Percentiles rank a stretch among this genome's conserved stretches.
These are phyloP conservation scores for Caenorhabditis japonica DNA, from an alignment of 2,888 invertebrate species.

Conservation along the genomic window DNA sequence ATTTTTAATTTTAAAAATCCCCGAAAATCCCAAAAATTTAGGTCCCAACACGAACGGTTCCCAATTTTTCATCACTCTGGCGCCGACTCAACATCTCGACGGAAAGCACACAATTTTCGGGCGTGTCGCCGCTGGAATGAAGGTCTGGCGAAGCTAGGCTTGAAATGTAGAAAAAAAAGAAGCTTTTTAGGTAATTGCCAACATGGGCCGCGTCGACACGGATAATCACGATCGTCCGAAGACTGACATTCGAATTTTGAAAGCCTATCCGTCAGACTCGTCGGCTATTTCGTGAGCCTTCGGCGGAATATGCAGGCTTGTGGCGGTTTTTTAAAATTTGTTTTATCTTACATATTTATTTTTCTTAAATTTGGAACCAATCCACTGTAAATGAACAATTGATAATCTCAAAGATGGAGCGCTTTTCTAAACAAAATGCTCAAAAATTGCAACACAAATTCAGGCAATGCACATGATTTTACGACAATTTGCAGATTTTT, in stretches of 20 bases:
- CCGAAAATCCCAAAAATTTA: constrained; percentile 10
- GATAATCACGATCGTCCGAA: constrained; percentile 92
- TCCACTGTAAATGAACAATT: too few species aligned
- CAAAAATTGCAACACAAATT: too few species aligned
- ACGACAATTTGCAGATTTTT: too few species aligned
- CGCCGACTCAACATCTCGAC: constrained; percentile 97
- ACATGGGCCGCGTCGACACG: constrained; percentile 93
- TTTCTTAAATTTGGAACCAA: constrained; percentile 10
- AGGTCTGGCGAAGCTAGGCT: constrained; percentile 46
- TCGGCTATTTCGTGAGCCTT: constrained; percentile 50
- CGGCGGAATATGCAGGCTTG: too few species aligned
- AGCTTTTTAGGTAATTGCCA: constrained; percentile 84
- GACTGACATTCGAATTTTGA: constrained; percentile 83
- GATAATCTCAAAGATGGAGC: too few species aligned
- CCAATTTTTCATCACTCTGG: constrained; percentile 97
- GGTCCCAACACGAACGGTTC: constrained; percentile 97
- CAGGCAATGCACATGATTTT: too few species aligned
- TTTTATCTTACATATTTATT: constrained; percentile 14
- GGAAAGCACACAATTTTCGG: constrained; percentile 97
- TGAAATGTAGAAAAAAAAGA: too few species aligned
- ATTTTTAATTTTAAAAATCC: neutral
- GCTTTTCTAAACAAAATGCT: too few species aligned
- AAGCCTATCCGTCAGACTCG: constrained; percentile 69
- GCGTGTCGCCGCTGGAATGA: constrained; percentile 74
- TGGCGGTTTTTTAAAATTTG: neutral